Base-by-base conservation (phyloP, 1,140 invertebrate species). In the Whitmania pigra region DNA sequence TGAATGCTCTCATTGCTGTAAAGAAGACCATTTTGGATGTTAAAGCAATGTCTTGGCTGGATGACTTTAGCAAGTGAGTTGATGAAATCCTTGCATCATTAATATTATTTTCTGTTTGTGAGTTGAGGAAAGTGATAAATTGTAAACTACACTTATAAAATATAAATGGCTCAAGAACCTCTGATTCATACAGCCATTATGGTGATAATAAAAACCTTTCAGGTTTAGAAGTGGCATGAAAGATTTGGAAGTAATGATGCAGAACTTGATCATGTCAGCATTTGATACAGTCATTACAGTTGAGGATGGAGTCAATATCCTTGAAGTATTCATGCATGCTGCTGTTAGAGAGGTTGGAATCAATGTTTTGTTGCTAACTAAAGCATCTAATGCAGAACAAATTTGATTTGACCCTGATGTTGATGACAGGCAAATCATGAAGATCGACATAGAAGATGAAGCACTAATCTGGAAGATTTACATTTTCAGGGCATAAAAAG, bases 1-100 rank as follows among this genome's bases (percentile, higher is more conserved):
- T 93, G 17, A 77, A 80, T 54, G 81, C 84, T 31, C 82, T 93
- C 9, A 81, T 87, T 77, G 79, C 81, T 11, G 83, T 86, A 20
- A 85, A 86, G 57, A 77, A 84, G 36, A 85, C 84, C 9, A 88
- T 91, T 68, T 82, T 93, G 29, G 87, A 93, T 78, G 88, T 93
- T 0, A 85, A 86, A 73, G 83, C 83, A 15, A 82, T 85, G 13
- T 82, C 85, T 4, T 90, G 89, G 89, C 88, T 89, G 77, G 87
- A 90, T 76, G 86, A 88, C 77, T 89, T 91, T 76, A 84, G 88
- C 66, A 82, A 74, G 84, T 85, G 11, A 27, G 53, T 60, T 15
- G 15, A 27, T 53, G n/a, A 53, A 53, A 53, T 25, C 2, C 29
- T 20, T 57, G 20, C 22, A 63, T 63, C 11, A 25, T 63, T 63